Evolutionary conservation across 2,888 invertebrate species (phyloP), one percentile per base, ranked within the genome.

Genomic region (Cantharis rustica): DNA sequence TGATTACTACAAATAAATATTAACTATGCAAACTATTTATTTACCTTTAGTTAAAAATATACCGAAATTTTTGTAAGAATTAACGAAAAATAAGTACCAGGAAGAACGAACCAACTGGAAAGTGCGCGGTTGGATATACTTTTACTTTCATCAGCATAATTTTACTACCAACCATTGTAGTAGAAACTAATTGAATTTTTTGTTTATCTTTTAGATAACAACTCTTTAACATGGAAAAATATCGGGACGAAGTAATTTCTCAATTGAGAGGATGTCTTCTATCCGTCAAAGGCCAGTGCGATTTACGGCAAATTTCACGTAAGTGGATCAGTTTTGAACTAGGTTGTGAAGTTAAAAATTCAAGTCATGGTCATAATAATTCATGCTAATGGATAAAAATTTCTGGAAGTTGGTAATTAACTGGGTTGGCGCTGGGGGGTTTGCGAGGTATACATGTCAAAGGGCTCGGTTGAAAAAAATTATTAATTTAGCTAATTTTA

Each of bases 251-350:
- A 16, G 81, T 85, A 5, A 77, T 84, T 16, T 71, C 81, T 10
- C 82, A 79, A 63, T 79, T 86, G 10, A 79, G 86, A 23, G 82
- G 84, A 4, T 84, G 85, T 71, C 78, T 86, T 11, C 80, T 86
- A 9, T 84, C 85, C 5, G 81, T 80, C 15, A 86, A 86, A 72
- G 85, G 84, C 16, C 83, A 75, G 66, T 80, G 85, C 31, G 80
- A 84, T 68, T 26, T 86, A 3, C 79, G 80, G 31, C 84, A 85
- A 75, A 78, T 86, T 27, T 82, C 82, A 74, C 80, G 86, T 86
- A 81, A 83, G 84, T 83, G 77, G 3, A 3, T 10, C 13, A 63
- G 11, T 63, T 63, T 63, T 63, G 16, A 13, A 16, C 16, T 63
- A 5, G 5, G 9, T 16, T 13, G 4, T 63, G 1, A 47, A 47